phyloP scores from a whole-genome alignment of 2,888 invertebrate genomes.

The Rhaphigaster nebulosa region DNA sequence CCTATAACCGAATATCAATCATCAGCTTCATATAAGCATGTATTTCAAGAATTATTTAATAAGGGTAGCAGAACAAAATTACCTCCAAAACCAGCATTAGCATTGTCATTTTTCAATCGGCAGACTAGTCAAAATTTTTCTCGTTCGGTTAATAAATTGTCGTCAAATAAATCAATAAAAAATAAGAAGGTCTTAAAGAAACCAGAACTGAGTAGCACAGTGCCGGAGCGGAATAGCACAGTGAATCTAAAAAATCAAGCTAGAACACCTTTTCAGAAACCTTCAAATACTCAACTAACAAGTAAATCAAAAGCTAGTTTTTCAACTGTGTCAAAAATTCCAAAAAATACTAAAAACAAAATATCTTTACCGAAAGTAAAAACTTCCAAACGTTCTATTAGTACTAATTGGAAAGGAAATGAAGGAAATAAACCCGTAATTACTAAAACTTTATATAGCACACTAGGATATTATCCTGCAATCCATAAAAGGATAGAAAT shows the following conservation, averaged over 20 bases:
- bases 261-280: conserved; percentile 37
- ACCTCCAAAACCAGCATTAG: not conserved
- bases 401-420: not conserved
- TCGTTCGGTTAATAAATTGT: not conserved
- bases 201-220: not conserved
- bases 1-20: not conserved
- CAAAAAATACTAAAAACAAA: not conserved
- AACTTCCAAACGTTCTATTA: not conserved
- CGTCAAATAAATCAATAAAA: not conserved
- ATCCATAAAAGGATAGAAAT: not conserved
- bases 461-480: conserved; percentile 1
- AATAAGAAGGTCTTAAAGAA: not conserved
- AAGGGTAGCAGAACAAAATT: not conserved
- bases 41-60: conserved; percentile 4
- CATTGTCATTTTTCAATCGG: not conserved
- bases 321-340: conserved; percentile 17
- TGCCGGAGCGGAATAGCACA: not conserved
- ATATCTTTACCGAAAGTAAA: not conserved
- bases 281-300: conserved; percentile 11
- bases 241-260: conserved; percentile 12
- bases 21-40: conserved; percentile 33
- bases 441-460: conserved; percentile 23
- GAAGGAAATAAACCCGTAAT: not conserved
- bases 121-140: not conserved
- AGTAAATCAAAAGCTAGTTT: conserved; percentile 42